Base-by-base conservation (phyloP, 2,797 vertebrate species). In the Myiotriccus ornatus region DNA sequence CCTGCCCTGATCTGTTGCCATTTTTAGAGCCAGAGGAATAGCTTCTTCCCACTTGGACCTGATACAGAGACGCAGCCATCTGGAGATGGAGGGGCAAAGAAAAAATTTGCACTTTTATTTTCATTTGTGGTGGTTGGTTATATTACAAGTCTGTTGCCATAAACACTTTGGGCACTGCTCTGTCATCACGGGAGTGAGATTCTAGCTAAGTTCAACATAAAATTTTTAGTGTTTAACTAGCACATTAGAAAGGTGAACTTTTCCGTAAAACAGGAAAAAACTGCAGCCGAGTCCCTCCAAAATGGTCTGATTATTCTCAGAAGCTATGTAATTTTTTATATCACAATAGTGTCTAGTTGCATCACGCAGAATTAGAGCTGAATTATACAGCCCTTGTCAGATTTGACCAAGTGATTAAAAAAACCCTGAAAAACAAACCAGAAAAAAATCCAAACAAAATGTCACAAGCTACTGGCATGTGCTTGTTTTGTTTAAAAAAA, bases 1-100 rank as follows among this genome's bases (percentile, higher is more conserved):
- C 93, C 99, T 97, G 84, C 99, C 99, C 97, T 99, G 99, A 53
- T 99, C 98, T 2, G 98, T 99, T 9, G 98, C 99, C 99, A 99
- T 99, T 96, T 98, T 98, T 84, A 99, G 93, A 55, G 99, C 99
- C 96, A 98, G 76, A 63, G 99, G 98, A 96, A 99, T 98, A 3
- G 98, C 98, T 21, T 99, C 98, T 94, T 99, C 99, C 99, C 99
- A 99, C 59, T 87, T 98, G 24, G 98, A 98, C 69, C 97, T 98
- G 67, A 99, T 98, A 93, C 99, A 99, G 89, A 99, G 90, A 53
- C 98, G 98, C 90, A 99, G 96, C 99, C 99, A 99, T 86, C 99
- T 99, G 93, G 8, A 39, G 23, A 35, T 7, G 7, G 16, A 7
- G n/a, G 34, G 4, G 12, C 19, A 30, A 47, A 39, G 19, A 49